These are phyloP conservation scores for Nasalis larvatus DNA, from an alignment of 2,113 vertebrate genomes.

Conservation along the genomic window DNA sequence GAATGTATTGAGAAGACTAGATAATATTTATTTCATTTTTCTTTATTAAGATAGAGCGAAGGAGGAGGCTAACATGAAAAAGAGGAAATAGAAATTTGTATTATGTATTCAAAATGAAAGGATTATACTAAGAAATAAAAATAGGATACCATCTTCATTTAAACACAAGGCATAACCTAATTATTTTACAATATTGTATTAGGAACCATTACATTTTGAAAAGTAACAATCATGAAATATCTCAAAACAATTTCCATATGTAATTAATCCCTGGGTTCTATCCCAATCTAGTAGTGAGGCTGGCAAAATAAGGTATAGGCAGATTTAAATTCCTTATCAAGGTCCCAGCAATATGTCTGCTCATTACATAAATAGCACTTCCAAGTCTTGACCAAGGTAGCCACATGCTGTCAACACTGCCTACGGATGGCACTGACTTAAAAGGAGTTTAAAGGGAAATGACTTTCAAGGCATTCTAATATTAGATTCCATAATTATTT, in stretches of 20 bases:
- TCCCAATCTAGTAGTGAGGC: background rate
- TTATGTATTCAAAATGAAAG: background rate
- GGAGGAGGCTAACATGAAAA: background rate
- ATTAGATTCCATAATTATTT: background rate
- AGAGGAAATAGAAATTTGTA: background rate
- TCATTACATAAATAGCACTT: background rate
- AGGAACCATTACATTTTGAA: background rate
- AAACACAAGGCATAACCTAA: background rate
- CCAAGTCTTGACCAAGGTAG: background rate
- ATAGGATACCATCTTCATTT: background rate
- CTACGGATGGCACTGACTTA: background rate
- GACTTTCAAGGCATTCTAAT: background rate
- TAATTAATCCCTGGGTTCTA: background rate
- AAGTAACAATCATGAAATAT: background rate
- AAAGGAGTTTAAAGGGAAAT: background rate
- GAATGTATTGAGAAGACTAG: background rate
- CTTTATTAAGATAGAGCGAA: background rate
- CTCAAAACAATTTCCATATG: background rate
- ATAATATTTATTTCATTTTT: background rate
- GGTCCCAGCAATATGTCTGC: background rate
- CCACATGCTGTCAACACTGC: background rate
- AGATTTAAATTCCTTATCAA: background rate
- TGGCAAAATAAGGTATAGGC: background rate
- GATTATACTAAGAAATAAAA: background rate
- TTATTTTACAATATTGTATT: slow-evolving; percentile 12